Base-by-base conservation (phyloP, 1,140 invertebrate genomes). In the Euura lappo region DNA sequence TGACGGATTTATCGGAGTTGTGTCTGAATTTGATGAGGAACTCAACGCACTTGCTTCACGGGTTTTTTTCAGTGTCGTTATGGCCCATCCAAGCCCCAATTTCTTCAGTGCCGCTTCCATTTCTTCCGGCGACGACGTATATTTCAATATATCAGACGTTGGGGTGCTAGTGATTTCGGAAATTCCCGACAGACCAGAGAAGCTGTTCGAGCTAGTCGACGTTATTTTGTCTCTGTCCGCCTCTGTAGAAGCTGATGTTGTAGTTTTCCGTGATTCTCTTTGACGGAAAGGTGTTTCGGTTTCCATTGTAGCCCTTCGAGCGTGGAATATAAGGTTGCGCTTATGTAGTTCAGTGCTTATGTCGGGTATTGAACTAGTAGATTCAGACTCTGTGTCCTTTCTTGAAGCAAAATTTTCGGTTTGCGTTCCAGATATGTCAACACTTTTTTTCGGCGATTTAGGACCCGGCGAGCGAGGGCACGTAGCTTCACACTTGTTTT, bases 41-140 rank as follows among this genome's bases (percentile, higher is more conserved):
- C 90, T 90, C 6, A 92, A 85, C 10, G 91, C 91, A 72, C 91
- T 87, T 2, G 91, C 88, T 78, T 93, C 89, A 44, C 91, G 89
- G 6, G 91, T 93, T 83, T 92, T 93, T 73, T 91, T 91, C 45
- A 93, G 83, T 2, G 91, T 92, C 2, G 91, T 88, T 2, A 91
- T 89, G 4, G 91, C 91, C 92, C 92, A 93, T 2, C 88, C 89
- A 81, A 92, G 89, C 8, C 90, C 91, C 43, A 91, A 86, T 77
- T 88, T 90, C 78, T 88, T 89, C 47, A 91, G 88, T 65, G 89
- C 90, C 6, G 71, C 80, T 77, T 89, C 89, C 75, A 87, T 87
- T 71, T 89, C 88, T 79, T 92, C 90, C 69, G 91, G 79, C 3
- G 82, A 83, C 5, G 80, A 82, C 47, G 76, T 79, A 72, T 73